Evolutionary conservation across 2,888 invertebrate genomes (phyloP), one percentile per base, ranked within the genome.

Genomic region (Drosophila testacea): DNA sequence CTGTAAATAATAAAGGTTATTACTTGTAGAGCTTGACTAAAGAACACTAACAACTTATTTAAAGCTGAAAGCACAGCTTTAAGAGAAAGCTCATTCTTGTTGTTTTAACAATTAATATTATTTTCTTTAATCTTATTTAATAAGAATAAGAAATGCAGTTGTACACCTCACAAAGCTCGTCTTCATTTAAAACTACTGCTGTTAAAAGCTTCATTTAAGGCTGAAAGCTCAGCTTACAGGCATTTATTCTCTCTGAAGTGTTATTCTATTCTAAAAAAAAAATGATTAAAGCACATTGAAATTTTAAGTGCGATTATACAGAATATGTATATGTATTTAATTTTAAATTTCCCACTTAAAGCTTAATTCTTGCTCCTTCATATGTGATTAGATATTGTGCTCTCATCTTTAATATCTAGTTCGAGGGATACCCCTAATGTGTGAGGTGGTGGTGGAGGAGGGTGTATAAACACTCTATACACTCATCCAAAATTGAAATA

Each of bases 401-500:
- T 44, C 11, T 27, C 11, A 28, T n/a, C 11, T 27, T 27, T 4
- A 46, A 28, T 32, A 7, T 11, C 27, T 0, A 48, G 22, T 22
- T 39, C n/a, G 9, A 28, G 47, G 48, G 48, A 22, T 32, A 48
- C 48, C 48, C 48, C 48, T 47, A 47, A 28, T 39, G 36, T 34
- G 46, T 60, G 6, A 6, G 32, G 2, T 5, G 57, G 2, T n/a
- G 28, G 11, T 2, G 30, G 32, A 32, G 16, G 6, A 6, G 54
- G 41, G 51, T 63, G 50, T 10, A 22, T 55, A 27, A 30, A 32
- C 27, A 13, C 10, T 52, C 7, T 38, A 13, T 10, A 28, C 36
- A 32, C 30, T 22, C 10, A 44, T 28, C 61, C 65, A 69, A 83
- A 83, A 86, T 83, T 83, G 71, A 87, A 84, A 83, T 84, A 84